A percentile compares a stretch with the other conserved stretches of the same genome.
These are phyloP conservation scores for Aricia artaxerxes DNA, from an alignment of 2,888 invertebrate genomes.

Conservation along the genomic window DNA sequence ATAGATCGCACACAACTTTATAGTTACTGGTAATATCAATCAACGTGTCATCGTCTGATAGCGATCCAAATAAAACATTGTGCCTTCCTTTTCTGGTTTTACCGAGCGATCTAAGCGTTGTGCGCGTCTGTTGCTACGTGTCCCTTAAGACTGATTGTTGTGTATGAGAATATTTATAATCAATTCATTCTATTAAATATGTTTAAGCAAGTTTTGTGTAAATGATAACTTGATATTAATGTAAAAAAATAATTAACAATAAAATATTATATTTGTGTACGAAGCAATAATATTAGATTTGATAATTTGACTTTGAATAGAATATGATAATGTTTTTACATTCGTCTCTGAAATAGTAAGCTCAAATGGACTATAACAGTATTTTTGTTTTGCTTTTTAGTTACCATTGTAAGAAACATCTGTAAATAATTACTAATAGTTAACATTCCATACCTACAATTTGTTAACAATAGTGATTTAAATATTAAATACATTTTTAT, in stretches of 20 bases:
- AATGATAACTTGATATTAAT: not conserved
- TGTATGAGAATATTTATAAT: conserved; percentile 8
- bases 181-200: not conserved
- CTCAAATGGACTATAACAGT: not conserved
- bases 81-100: not conserved
- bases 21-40: too few species aligned
- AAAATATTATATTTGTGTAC: not conserved
- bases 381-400: not conserved
- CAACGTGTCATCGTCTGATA: not conserved
- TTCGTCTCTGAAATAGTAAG: not conserved
- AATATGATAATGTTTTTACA: not conserved
- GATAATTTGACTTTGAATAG: not conserved
- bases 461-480: not conserved
- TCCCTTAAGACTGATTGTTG: conserved; percentile 15
- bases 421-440: not conserved
- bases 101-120: not conserved
- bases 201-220: not conserved
- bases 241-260: not conserved
- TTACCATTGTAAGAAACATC: not conserved
- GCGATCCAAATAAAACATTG: not conserved
- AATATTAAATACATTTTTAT: not conserved
- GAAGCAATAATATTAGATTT: not conserved
- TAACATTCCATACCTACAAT: not conserved
- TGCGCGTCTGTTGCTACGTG: not conserved
- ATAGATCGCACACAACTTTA: not conserved